Evolutionary conservation across 2,797 vertebrate genomes (phyloP), one percentile per base, ranked within the genome.

Genomic region (Ctenosaura bakeri): DNA sequence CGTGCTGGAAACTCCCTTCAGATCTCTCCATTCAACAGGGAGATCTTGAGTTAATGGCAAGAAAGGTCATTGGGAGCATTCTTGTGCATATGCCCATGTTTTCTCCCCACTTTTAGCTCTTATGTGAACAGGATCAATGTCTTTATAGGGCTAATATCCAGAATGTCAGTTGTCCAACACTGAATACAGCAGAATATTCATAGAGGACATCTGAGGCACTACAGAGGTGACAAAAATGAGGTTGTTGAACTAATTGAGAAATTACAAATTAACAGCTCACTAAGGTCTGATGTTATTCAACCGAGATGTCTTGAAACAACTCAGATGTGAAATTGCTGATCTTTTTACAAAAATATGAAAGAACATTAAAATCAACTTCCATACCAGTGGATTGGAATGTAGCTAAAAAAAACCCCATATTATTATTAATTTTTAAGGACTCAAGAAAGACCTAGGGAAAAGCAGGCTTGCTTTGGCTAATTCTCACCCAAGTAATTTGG

Each of bases 241-340:
- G 35, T 24, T 64, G 42, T 62, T 2, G 56, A 64, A 9, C 14
- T 69, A 84, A 69, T 50, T 84, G 64, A 84, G 26, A 62, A 62
- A 83, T 62, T 38, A 35, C 3, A 69, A 84, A 84, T 66, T 84
- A 84, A 71, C 62, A 84, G n/a, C 26, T 84, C 38, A 46, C 42
- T 14, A 69, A 84, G 83, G 26, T 42, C 42, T n/a, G 42, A 3
- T 50, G 64, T 26, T 16, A 84, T 32, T 69, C 62, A 69, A 71
- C 83, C 1, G 26, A 84, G 42, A 71, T 10, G 32, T 50, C 26
- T 32, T 32, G 42, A 69, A 50, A 83, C 59, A 66, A 29, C n/a
- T 83, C 59, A 83, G 1, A 38, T 66, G 82, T 42, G 62, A 83
- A 83, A 42, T 32, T 84, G 38, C 62, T 42, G 59, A 66, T 66